Conservation (phyloP, 2,888 invertebrate genomes). For the Chironomus tentans region DNA sequence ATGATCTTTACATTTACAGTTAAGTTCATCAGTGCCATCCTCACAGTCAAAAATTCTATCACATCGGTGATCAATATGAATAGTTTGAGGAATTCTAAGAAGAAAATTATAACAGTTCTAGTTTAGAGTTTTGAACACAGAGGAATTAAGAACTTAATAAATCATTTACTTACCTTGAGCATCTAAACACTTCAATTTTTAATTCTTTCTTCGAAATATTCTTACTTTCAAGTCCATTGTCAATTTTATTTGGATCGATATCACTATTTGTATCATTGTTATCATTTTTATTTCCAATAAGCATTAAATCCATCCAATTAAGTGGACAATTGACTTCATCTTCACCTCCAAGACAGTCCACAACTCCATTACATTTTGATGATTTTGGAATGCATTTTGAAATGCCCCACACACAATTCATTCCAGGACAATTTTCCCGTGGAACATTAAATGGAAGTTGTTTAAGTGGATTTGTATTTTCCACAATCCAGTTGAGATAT, state of each 20-base stretch:
- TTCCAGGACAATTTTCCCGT: conserved; percentile 60
- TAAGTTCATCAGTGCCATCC: conserved; percentile 69
- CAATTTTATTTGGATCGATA: conserved; percentile 7
- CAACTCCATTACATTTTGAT: conserved; percentile 59
- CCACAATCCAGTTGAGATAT: conserved; percentile 64
- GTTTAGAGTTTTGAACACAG: no score
- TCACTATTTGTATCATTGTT: conserved; percentile 15
- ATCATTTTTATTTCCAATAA: not conserved
- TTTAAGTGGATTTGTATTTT: conserved; percentile 43
- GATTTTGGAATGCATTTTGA: conserved; percentile 57
- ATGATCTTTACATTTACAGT: conserved; percentile 64
- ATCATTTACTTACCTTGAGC: not conserved
- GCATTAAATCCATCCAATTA: not conserved
- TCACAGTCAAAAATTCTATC: conserved; percentile 65
- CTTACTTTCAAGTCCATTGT: not conserved
- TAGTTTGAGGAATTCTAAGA: conserved; percentile 55
- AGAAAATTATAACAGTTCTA: no score
- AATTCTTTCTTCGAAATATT: not conserved
- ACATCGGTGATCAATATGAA: conserved; percentile 53
- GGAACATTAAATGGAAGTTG: conserved; percentile 45
- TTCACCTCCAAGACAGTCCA: conserved; percentile 71
- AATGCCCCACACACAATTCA: conserved; percentile 56
- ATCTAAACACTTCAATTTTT: not conserved
- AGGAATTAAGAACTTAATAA: no score
- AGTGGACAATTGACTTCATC: conserved; percentile 63